phyloP scores from a whole-genome alignment of 2,888 invertebrate species.

The Acleris sparsana region DNA sequence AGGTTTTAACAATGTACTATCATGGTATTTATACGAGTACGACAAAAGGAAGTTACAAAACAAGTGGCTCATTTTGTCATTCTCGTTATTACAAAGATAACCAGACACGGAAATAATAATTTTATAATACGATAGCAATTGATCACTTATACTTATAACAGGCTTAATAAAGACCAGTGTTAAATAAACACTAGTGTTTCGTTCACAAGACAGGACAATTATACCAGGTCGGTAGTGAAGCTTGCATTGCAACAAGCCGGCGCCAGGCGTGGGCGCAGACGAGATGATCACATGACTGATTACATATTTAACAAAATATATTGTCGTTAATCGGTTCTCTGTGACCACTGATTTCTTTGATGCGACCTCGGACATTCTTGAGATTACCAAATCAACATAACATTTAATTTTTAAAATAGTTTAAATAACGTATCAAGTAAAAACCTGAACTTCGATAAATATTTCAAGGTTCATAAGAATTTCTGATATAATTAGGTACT shows the following conservation, averaged over 20 bases:
- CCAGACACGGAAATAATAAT: no score
- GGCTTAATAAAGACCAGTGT: no score
- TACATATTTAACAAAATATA: constrained; percentile 77
- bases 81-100: no score
- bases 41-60: no score
- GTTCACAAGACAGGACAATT: no score
- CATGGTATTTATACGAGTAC: no score
- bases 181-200: no score
- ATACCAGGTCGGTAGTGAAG: constrained; percentile 29
- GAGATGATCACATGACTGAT: constrained; percentile 78
- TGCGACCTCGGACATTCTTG: constrained; percentile 43
- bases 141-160: no score
- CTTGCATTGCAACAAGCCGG: constrained; percentile 53
- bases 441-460: neutral
- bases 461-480: no score
- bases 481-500: neutral
- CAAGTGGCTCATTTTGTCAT: no score
- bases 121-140: no score
- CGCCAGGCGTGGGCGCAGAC: constrained; percentile 70
- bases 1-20: no score
- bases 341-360: constrained; percentile 57
- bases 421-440: neutral
- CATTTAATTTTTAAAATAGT: constrained; percentile 3
- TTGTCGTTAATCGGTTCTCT: constrained; percentile 66
- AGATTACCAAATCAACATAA: constrained; percentile 30